Percentiles rank a stretch among this genome's conserved stretches.
Conservation (phyloP, 2,797 vertebrate genomes). For the Oreochromis grahami region DNA sequence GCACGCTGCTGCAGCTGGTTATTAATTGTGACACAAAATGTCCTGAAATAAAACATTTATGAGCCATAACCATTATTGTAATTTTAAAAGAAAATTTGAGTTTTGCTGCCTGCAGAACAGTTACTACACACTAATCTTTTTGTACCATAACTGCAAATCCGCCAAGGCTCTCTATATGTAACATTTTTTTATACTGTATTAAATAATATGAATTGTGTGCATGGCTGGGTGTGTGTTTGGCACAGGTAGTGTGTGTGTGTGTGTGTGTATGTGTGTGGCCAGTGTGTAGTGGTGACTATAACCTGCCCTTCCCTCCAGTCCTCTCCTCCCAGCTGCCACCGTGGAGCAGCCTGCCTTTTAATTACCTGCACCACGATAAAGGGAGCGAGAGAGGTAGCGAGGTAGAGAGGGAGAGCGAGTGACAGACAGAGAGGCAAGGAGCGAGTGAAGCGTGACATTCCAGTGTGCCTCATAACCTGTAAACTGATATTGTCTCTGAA, state of each 20-base stretch:
- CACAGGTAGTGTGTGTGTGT: neutral
- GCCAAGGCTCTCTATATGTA: neutral
- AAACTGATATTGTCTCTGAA: conserved; percentile 63
- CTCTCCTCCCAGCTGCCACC: conserved; percentile 57
- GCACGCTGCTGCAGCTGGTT: neutral
- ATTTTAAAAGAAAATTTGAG: neutral
- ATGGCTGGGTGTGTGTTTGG: neutral
- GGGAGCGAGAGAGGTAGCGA: conserved; percentile 11
- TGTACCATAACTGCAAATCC: neutral
- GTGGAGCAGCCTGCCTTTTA: conserved; percentile 66
- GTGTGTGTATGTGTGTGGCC: neutral
- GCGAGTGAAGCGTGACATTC: conserved; percentile 53
- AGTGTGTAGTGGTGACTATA: conserved; percentile 29
- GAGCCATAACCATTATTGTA: neutral
- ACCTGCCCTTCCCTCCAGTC: conserved; percentile 50
- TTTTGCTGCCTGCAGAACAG: conserved; percentile 6
- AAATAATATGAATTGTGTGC: neutral
- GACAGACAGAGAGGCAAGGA: neutral
- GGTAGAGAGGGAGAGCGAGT: neutral
- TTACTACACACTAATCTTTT: conserved; percentile 9
- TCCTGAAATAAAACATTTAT: conserved; percentile 3
- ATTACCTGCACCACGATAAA: conserved; percentile 63
- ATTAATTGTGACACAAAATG: conserved; percentile 21
- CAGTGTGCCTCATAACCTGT: conserved; percentile 66
- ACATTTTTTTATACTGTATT: neutral